phyloP scores from a whole-genome alignment of 2,113 vertebrate species.

The Mohoua ochrocephala region DNA sequence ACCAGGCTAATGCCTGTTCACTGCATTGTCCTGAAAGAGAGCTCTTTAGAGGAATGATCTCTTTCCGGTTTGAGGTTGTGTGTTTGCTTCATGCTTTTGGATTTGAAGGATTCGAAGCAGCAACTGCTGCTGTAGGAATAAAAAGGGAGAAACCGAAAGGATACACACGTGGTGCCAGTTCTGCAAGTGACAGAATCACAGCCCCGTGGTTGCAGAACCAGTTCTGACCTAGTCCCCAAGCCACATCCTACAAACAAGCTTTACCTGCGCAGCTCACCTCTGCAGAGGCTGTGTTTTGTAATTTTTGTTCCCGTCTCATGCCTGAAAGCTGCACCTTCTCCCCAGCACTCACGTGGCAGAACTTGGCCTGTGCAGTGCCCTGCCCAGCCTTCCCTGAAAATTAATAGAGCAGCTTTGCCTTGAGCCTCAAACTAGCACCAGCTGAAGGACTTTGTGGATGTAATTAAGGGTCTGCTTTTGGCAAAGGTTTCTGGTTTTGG shows the following conservation, averaged over 20 bases:
- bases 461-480: background rate
- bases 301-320: background rate
- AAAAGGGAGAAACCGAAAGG: background rate
- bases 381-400: background rate
- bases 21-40: background rate
- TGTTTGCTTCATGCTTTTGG: background rate
- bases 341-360: accelerated
- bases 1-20: background rate
- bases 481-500: background rate
- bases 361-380: background rate
- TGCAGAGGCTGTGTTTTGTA: background rate
- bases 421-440: background rate
- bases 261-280: background rate
- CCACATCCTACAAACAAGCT: background rate
- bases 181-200: background rate
- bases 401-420: background rate
- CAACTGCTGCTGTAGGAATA: background rate
- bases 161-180: accelerated
- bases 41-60: background rate
- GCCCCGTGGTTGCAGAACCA: background rate
- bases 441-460: background rate
- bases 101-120: background rate
- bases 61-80: background rate
- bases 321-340: background rate
- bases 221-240: background rate